Percentiles rank a stretch among this genome's conserved stretches.
These are phyloP conservation scores for Globodera ellingtonae DNA, from an alignment of 1,140 invertebrate genomes.

Conservation along the genomic window DNA sequence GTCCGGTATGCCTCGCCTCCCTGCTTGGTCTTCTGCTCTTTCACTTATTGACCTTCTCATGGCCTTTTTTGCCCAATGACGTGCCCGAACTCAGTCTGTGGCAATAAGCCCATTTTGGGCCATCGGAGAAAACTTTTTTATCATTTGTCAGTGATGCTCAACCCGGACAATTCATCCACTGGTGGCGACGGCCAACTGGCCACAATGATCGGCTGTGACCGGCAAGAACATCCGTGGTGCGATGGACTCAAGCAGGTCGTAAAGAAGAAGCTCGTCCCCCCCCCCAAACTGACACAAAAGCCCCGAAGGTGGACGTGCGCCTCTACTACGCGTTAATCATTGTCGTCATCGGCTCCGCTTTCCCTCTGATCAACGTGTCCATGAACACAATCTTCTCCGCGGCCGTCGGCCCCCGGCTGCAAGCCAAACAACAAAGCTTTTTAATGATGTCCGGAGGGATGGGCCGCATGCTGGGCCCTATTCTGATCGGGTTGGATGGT, in stretches of 20 bases:
- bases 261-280: no score
- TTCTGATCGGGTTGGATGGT: conserved; percentile 35
- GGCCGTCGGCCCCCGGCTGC: conserved; percentile 46
- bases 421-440: conserved; percentile 46
- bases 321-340: conserved; percentile 38
- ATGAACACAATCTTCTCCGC: conserved; percentile 48
- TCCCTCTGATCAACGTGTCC: conserved; percentile 43
- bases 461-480: conserved; percentile 33
- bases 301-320: conserved; percentile 14
- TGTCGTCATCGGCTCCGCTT: conserved; percentile 35
- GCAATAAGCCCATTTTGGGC: conserved; percentile 14
- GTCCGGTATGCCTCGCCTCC: conserved; percentile 25
- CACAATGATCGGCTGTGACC: conserved; percentile 35
- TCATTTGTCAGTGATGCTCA: conserved; percentile 7
- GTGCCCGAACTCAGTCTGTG: conserved; percentile 24
- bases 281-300: background rate
- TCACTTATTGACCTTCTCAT: conserved; percentile 45
- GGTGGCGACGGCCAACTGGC: background rate
- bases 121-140: background rate
- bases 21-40: conserved; percentile 32
- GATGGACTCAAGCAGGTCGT: conserved; percentile 25
- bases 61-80: conserved; percentile 39
- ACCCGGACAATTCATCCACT: background rate
- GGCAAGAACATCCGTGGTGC: conserved; percentile 29
- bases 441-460: conserved; percentile 32